These are phyloP conservation scores for Sisyra terminalis DNA, from an alignment of 2,888 invertebrate species.

Conservation along the genomic window DNA sequence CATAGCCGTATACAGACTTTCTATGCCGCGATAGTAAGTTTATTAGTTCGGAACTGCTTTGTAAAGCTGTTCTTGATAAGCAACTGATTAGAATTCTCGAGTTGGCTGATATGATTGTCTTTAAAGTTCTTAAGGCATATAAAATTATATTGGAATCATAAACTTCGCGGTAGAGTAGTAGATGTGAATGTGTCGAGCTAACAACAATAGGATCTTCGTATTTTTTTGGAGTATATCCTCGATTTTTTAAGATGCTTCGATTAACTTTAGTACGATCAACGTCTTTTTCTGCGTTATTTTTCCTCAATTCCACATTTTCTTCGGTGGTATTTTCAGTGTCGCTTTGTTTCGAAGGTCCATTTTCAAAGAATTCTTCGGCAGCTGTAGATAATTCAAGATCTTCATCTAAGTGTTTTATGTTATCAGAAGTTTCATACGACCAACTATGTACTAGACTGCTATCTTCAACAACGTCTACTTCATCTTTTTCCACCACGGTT, in stretches of 20 bases:
- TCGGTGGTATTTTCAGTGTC: conserved; percentile 39
- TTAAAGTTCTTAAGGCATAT: conserved; percentile 58
- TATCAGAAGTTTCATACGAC: conserved; percentile 31
- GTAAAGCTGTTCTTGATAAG: conserved; percentile 57
- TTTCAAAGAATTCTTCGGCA: conserved; percentile 49
- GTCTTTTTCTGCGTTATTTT: conserved; percentile 11
- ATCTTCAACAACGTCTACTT: conserved; percentile 18
- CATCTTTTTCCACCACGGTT: conserved; percentile 18
- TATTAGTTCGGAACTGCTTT: conserved; percentile 35
- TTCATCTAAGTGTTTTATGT: conserved; percentile 28
- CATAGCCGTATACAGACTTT: conserved; percentile 58
- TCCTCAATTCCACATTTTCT: conserved; percentile 36
- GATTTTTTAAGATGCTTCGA: conserved; percentile 15
- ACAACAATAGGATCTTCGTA: conserved; percentile 22
- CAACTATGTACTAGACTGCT: conserved; percentile 35
- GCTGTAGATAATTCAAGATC: conserved; percentile 38
- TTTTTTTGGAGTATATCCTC: conserved; percentile 12
- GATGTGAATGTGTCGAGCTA: conserved; percentile 67
- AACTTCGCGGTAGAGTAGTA: conserved; percentile 63
- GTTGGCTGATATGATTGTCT: conserved; percentile 51
- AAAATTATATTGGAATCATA: conserved; percentile 59
- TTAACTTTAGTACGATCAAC: conserved; percentile 15
- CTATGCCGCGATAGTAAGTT: conserved; percentile 55
- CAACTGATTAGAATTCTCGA: conserved; percentile 57
- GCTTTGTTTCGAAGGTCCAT: conserved; percentile 23